These are phyloP conservation scores for Bergia sp. DNA, from an alignment of 92 coral and sea anemone genomes.

Conservation along the genomic window DNA sequence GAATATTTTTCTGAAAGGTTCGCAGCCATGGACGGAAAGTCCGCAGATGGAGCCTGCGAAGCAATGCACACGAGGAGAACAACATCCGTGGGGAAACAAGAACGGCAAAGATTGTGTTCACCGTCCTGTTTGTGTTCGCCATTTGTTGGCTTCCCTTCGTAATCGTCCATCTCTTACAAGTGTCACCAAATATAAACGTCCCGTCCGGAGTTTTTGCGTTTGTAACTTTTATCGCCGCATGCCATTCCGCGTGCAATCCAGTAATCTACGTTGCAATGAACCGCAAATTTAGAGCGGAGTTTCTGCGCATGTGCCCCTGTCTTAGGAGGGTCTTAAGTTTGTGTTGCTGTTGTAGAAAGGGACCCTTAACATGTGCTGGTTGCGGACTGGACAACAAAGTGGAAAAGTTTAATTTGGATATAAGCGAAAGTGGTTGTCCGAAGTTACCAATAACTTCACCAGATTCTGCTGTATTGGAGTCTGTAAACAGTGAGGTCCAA, in stretches of 20 bases:
- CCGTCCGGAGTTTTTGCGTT: slow-evolving; percentile 47
- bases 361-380: not conserved
- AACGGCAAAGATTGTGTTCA: slow-evolving; percentile 80
- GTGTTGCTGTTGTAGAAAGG: slow-evolving; percentile 30
- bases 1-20: slow-evolving; percentile 11
- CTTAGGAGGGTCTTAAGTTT: slow-evolving; percentile 6
- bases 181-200: slow-evolving; percentile 57
- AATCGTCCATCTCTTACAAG: slow-evolving; percentile 65
- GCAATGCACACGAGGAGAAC: slow-evolving; percentile 35
- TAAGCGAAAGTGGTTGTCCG: slow-evolving; percentile 2
- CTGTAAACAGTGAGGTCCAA: not conserved
- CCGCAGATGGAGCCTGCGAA: slow-evolving; percentile 34
- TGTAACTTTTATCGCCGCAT: slow-evolving; percentile 76
- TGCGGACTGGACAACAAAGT: slow-evolving; percentile 21
- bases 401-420: slow-evolving; percentile 9
- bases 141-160: slow-evolving; percentile 88
- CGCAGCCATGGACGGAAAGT: slow-evolving; percentile 62
- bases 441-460: slow-evolving; percentile 27
- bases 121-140: slow-evolving; percentile 82
- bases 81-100: slow-evolving; percentile 70
- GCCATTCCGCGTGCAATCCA: slow-evolving; percentile 80
- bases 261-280: slow-evolving; percentile 80
- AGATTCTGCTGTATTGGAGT: slow-evolving; percentile 27
- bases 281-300: slow-evolving; percentile 74
- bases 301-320: slow-evolving; percentile 59